phyloP scores from a whole-genome alignment of 2,113 vertebrate species.

The Cephalopholis sonnerati region DNA sequence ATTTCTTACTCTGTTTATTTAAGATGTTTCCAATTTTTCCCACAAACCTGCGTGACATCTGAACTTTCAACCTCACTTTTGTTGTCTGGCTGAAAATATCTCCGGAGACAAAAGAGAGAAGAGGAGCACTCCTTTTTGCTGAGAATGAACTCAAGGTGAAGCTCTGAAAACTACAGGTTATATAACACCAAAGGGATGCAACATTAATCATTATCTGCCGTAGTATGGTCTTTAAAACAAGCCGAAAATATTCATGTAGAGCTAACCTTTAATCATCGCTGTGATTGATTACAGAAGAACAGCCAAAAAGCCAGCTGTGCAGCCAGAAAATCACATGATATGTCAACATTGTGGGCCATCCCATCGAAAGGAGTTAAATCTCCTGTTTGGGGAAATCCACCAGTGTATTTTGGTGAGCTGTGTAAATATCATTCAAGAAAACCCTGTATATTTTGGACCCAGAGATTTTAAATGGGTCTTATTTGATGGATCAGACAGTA shows the following conservation, averaged over 20 bases:
- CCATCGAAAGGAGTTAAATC: conserved; percentile 40
- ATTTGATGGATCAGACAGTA: conserved; percentile 16
- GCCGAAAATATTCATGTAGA: conserved; percentile 48
- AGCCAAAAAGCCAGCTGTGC: conserved; percentile 22
- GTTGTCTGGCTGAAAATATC: conserved; percentile 43
- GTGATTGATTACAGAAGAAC: conserved; percentile 61
- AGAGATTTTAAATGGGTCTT: conserved; percentile 41
- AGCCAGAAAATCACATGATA: conserved; percentile 45
- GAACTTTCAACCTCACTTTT: conserved; percentile 61
- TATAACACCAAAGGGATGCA: conserved; percentile 58
- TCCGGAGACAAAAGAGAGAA: conserved; percentile 35
- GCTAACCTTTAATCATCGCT: conserved; percentile 59
- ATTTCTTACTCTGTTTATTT: conserved; percentile 48
- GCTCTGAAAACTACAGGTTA: conserved; percentile 49
- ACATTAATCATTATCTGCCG: conserved; percentile 54
- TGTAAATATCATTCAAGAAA: conserved; percentile 29
- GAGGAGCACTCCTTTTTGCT: conserved; percentile 30
- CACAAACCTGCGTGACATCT: conserved; percentile 55
- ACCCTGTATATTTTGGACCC: conserved; percentile 59
- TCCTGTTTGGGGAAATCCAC: conserved; percentile 44
- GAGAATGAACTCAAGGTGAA: conserved; percentile 47
- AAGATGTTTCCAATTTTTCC: conserved; percentile 48
- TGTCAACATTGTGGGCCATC: conserved; percentile 35
- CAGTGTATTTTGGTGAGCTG: conserved; percentile 37
- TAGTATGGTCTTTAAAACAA: conserved; percentile 52